These are phyloP conservation scores for Machimus rusticus DNA, from an alignment of 2,888 invertebrate species.

Conservation along the genomic window DNA sequence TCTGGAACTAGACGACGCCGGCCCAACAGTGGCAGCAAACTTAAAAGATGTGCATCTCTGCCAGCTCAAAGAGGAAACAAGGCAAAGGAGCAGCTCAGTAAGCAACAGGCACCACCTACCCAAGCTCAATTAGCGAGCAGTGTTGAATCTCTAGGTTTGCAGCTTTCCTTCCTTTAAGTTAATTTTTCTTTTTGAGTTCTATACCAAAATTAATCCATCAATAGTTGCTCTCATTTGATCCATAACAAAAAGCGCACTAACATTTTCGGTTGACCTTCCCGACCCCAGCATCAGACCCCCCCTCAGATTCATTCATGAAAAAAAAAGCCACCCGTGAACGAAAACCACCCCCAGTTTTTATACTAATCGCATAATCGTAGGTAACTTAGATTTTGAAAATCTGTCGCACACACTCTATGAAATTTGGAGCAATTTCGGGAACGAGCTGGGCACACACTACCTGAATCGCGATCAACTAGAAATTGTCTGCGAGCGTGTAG, in stretches of 20 bases:
- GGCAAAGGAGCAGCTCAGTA: slow-evolving; percentile 47
- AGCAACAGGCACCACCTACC: slow-evolving; percentile 51
- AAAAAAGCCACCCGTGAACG: background rate
- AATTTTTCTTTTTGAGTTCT: slow-evolving; percentile 1
- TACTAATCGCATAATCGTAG: slow-evolving; percentile 46
- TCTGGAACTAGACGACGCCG: slow-evolving; percentile 64
- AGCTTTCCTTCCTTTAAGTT: slow-evolving; percentile 13
- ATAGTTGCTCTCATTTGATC: slow-evolving; percentile 30
- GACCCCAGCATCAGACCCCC: background rate
- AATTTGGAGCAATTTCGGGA: slow-evolving; percentile 70
- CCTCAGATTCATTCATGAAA: background rate
- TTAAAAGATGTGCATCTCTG: slow-evolving; percentile 68
- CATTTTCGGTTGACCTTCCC: background rate
- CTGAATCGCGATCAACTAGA: slow-evolving; percentile 71
- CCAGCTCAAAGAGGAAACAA: slow-evolving; percentile 60
- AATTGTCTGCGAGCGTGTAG: slow-evolving; percentile 72
- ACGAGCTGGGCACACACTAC: slow-evolving; percentile 61
- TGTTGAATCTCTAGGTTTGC: slow-evolving; percentile 61
- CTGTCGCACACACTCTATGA: slow-evolving; percentile 66
- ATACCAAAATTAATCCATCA: slow-evolving; percentile 7
- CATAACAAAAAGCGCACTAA: background rate
- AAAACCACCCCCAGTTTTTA: background rate
- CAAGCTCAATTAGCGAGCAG: slow-evolving; percentile 58
- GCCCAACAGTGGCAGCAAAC: slow-evolving; percentile 61
- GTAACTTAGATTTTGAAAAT: slow-evolving; percentile 65